Evolutionary conservation across 2,113 vertebrate species (phyloP), one percentile per base, ranked within the genome.

Genomic region (Podarcis cretensis): DNA sequence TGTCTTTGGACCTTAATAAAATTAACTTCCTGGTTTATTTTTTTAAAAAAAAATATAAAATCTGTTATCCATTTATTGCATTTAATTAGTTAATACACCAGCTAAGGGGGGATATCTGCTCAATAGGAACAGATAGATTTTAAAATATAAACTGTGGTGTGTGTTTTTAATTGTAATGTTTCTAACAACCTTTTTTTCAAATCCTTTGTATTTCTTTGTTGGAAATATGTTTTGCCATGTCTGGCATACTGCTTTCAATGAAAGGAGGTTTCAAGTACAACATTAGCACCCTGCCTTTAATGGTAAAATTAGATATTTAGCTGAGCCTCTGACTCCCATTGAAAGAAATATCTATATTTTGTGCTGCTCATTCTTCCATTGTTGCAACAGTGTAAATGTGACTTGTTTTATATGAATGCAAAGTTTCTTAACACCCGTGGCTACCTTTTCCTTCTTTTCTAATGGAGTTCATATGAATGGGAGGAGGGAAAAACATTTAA

Each of bases 21-120:
- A 91, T 37, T 84, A 93, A 85, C 80, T 79, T 80, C 80, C 79
- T 93, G 74, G 75, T 93, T 74, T 32, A 74, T 14, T 66, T 93
- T 93, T 93, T 92, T 90, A 86, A 73, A 59, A 86, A 73, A 59
- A 59, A 23, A 23, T 27, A 93, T 92, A 94, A 83, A 87, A 92
- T 77, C 16, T 23, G 81, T 92, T 76, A 90, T n/a, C 25, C 14
- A 23, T 87, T 74, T 78, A 48, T 63, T 74, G 16, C 8, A 2
- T 92, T 69, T 90, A 92, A 85, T 85, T 81, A 85, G 25, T 75
- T 88, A n/a, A 76, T 14, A 54, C 32, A 65, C 8, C n/a, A 6
- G 30, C 35, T 65, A 74, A 74, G n/a, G 12, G 40, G 48, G 66
- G 14, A 79, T 14, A 57, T 2, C 35, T 68, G 21, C 8, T 54